phyloP scores from a whole-genome alignment of 2,113 vertebrate genomes.

The Melozone crissalis region DNA sequence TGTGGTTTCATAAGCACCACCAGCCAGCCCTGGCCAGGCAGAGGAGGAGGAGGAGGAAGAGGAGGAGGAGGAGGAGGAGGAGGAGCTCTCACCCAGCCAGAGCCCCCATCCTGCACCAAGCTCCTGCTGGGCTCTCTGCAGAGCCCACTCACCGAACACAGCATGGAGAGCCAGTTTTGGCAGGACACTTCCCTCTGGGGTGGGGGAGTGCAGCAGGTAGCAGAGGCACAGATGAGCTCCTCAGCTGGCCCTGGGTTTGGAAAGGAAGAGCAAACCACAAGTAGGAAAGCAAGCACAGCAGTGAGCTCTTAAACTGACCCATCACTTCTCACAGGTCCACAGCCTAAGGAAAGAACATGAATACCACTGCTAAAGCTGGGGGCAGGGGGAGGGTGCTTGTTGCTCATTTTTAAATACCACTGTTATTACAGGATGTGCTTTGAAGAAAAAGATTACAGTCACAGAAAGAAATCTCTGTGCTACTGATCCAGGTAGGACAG shows the following conservation, averaged over 20 bases:
- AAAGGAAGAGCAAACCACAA: not conserved
- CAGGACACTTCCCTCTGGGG: not conserved
- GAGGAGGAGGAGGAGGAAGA: not conserved
- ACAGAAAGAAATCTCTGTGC: not conserved
- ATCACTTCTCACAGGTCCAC: not conserved
- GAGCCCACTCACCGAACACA: not conserved
- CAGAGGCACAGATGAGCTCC: fast-evolving
- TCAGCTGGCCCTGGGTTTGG: not conserved
- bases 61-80: not conserved
- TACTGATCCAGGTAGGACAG: not conserved
- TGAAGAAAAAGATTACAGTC: not conserved
- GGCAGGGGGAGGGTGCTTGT: not conserved
- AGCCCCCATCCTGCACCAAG: not conserved
- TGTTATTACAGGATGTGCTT: not conserved
- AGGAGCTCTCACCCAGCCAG: fast-evolving
- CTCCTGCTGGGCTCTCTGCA: not conserved
- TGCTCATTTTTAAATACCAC: not conserved
- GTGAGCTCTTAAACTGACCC: not conserved
- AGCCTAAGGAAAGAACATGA: not conserved
- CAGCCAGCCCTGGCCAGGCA: not conserved
- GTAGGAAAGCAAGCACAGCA: not conserved
- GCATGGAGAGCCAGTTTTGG: not conserved
- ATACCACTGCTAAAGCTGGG: not conserved
- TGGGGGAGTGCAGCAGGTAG: not conserved
- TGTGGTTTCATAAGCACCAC: not conserved